These are phyloP conservation scores for Tokudaia tokunoshimensis DNA, from an alignment of 2,797 vertebrate genomes.

Conservation along the genomic window DNA sequence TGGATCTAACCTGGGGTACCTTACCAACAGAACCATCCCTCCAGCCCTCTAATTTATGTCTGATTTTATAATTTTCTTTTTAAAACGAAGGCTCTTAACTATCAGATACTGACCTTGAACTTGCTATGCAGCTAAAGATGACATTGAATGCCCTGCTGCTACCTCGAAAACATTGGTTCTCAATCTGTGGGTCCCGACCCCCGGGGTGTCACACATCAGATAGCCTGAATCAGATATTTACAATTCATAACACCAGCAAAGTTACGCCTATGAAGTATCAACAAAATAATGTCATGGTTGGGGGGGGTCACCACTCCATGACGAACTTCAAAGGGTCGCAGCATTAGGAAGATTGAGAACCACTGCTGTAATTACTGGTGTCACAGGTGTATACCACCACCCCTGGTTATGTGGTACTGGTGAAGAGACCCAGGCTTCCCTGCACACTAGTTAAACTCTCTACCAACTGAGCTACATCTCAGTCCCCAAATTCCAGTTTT, in stretches of 20 bases:
- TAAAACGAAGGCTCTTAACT: neutral
- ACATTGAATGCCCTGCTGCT: neutral
- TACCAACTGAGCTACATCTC: neutral
- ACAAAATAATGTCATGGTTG: neutral
- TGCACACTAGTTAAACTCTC: neutral
- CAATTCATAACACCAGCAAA: neutral
- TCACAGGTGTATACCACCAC: neutral
- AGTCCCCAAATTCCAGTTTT: neutral
- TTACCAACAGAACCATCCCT: neutral
- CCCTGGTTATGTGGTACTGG: neutral
- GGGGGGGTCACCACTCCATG: neutral
- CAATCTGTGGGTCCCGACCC: neutral
- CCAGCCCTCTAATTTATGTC: neutral
- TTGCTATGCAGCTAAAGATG: neutral
- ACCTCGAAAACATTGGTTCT: neutral
- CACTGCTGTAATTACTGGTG: neutral
- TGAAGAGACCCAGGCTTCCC: neutral
- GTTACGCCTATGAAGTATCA: neutral
- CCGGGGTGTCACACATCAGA: neutral
- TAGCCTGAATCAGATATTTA: neutral
- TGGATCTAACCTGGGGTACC: neutral
- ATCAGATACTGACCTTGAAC: neutral
- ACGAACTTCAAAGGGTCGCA: neutral
- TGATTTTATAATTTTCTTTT: neutral
- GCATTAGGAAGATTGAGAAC: neutral